Conservation (phyloP, 2,797 vertebrate genomes). For the Adrianichthys oophorus region DNA sequence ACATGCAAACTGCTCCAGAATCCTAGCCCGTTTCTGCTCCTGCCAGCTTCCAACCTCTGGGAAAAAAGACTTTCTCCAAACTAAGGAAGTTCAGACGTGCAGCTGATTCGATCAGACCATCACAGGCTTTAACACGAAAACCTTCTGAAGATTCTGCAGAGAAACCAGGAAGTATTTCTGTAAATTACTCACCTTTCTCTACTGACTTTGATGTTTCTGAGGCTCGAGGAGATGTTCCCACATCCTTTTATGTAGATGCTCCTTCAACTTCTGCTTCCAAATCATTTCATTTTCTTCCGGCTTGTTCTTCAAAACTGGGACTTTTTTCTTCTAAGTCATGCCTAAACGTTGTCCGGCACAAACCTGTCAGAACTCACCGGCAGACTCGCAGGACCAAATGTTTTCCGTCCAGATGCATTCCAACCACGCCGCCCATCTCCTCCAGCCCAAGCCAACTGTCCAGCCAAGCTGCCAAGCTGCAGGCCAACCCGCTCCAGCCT, state of each 20-base stretch:
- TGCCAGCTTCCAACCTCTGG: not conserved
- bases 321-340: not conserved
- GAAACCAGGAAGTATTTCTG: not conserved
- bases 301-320: too few species aligned
- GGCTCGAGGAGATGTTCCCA: too few species aligned
- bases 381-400: not conserved
- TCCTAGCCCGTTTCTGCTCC: not conserved
- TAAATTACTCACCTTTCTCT: not conserved
- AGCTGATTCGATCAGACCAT: not conserved
- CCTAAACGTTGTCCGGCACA: not conserved
- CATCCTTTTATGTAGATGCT: too few species aligned
- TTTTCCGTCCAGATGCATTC: not conserved
- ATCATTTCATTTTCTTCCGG: not conserved
- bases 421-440: not conserved
- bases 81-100: constrained; percentile 2
- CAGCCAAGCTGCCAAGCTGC: constrained; percentile 49
- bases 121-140: not conserved
- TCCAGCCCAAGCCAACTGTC: not conserved
- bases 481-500: constrained; percentile 54
- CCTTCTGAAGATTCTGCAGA: constrained; percentile 1
- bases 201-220: not conserved
- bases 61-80: not conserved
- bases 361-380: not conserved
- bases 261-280: not conserved
- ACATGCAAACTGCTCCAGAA: not conserved